phyloP scores from a whole-genome alignment of 2,797 vertebrate species.

The Cephalopachus bancanus region DNA sequence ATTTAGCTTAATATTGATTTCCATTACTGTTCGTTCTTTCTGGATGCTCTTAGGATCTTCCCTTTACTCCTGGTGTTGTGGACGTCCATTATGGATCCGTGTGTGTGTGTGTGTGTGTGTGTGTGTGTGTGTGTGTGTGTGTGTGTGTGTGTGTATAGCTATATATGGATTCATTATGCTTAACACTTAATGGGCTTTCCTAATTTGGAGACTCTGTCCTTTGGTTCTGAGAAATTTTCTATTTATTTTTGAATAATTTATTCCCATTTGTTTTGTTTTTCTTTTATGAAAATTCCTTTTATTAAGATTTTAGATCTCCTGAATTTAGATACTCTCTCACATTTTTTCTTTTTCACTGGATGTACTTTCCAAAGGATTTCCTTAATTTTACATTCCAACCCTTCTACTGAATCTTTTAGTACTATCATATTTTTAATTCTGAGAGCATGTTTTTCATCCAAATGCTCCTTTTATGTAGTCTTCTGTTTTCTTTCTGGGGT shows the following conservation, averaged over 20 bases:
- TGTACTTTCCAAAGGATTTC: conserved; percentile 6
- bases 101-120: too few species aligned
- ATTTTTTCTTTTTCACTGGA: conserved; percentile 48
- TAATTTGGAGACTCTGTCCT: conserved; percentile 13
- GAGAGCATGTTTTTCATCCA: neutral
- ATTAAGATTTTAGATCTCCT: conserved; percentile 39
- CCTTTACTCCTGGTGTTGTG: conserved; percentile 29
- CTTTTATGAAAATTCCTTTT: conserved; percentile 34
- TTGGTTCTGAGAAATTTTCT: conserved; percentile 59
- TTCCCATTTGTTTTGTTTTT: conserved; percentile 32
- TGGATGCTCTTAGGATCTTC: conserved; percentile 18
- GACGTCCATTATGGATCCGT: neutral
- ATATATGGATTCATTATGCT: neutral
- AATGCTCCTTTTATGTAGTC: conserved; percentile 27
- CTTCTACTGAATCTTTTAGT: neutral
- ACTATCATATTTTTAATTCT: conserved; percentile 41
- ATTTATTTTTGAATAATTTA: conserved; percentile 58
- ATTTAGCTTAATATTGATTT: conserved; percentile 54
- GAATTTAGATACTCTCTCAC: neutral
- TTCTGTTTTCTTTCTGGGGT: conserved; percentile 40
- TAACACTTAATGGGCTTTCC: conserved; percentile 17
- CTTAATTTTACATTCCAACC: conserved; percentile 3
- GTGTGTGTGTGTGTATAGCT: neutral
- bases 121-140: too few species aligned
- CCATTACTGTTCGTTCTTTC: conserved; percentile 34